Evolutionary conservation across 37 sponge, comb jelly and placozoan genomes (phyloP), one percentile per base, ranked within the genome.

Genomic region (Hormiphora californensis): DNA sequence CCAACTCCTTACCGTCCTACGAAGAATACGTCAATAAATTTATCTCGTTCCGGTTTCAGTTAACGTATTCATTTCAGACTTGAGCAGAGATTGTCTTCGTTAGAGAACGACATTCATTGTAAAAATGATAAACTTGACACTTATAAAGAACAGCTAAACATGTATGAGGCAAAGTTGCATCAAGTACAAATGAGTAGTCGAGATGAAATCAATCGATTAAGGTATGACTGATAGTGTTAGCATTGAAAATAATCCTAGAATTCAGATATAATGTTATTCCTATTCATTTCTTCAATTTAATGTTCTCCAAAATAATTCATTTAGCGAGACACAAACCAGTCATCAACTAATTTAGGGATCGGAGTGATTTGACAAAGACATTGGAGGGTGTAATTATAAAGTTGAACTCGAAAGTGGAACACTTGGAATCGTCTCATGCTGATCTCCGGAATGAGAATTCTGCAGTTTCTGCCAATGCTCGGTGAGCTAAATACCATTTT

Each of bases 141-240:
- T 36, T 67, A 67, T 39, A 67, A 67, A 19, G 68, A 67, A 67
- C 68, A 67, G 36, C 39, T 67, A 8, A 21, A 67, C 30, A 67
- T 67, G 38, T 67, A 39, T 67, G 68, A 67, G 30, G 35, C 68
- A 4, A 67, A 67, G 31, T 30, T 67, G 2, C 35, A 67, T 30
- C 39, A 67, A 19, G 35, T 39, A 33, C 35, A 67, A 67, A 36
- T 67, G 2, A 21, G 68, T 19, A 67, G 31, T 32, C 31, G 35
- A 32, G 68, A 67, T 67, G 68, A 67, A 67, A 67, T 67, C 5
- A 33, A 17, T 17, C 31, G 35, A 67, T 39, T 67, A 4, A 67
- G 68, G 68, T 67, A 36, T 19, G 9, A 49, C 53, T 9, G 15
- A 49, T 49, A n/a, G n/a, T n/a, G 15, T 49, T 15, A 49, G 15